Evolutionary conservation across 2,797 vertebrate genomes (phyloP), one percentile per base, ranked within the genome.

Genomic region (Centropyge bicolor): DNA sequence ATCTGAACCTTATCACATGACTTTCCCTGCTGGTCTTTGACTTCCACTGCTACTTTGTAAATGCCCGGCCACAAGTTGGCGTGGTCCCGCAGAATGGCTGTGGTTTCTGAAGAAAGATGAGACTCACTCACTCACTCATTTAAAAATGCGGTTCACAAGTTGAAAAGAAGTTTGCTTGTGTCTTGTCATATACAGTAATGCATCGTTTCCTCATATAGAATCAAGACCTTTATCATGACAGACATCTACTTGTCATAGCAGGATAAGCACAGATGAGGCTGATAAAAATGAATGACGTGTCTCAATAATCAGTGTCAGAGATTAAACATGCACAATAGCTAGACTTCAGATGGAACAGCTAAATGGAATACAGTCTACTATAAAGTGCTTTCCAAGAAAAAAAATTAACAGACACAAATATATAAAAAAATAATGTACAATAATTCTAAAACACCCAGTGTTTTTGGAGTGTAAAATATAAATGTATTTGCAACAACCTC

Each of bases 21-120:
- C 60, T 93, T 91, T 31, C 94, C 95, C 64, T 95, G 94, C 87
- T 90, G 91, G 89, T 96, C 96, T 22, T 35, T 76, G 22, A 96
- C 67, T 4, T 92, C 65, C 70, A 96, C 0, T 1, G 24, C 17
- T n/a, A 96, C 78, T 64, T 84, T 87, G 89, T 96, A 90, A 10
- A 0, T 0, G 27, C 96, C 95, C 0, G 92, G 93, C 96, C 96
- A 96, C 64, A 95, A 64, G 0, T 63, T 41, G 13, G 60, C 68
- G 0, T 91, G 45, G 43, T 91, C 78, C 52, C 94, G 81, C 54
- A 96, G 82, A 70, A 95, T 91, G 8, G 62, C 80, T 10, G 94
- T 87, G 8, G 93, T 96, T 0, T 11, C 96, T 96, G 45, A 38
- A 56, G 3, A 70, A 57, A 75, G 49, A 82, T 0, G 1, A 78